Percentiles rank a stretch among this genome's conserved stretches.
Evolutionary conservation across 2,113 vertebrate genomes (phyloP).

Genomic region (Neogobius melanostomus): DNA sequence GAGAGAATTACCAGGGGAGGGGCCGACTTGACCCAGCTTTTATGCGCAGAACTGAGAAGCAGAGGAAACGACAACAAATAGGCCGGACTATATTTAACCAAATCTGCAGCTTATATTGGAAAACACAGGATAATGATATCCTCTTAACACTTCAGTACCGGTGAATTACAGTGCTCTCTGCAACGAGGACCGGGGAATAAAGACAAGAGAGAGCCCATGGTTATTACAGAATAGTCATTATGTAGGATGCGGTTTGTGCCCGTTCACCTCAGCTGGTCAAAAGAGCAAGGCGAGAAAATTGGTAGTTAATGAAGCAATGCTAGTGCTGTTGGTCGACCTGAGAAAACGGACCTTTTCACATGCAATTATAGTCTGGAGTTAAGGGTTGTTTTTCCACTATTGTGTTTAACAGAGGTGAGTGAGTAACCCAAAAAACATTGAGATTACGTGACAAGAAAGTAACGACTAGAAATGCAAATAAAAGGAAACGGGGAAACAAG

Average conservation of each 20-base stretch:
- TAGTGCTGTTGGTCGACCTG: constrained; percentile 33
- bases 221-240: constrained; percentile 70
- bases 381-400: constrained; percentile 30
- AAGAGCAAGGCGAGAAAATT: constrained; percentile 65
- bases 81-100: constrained; percentile 78
- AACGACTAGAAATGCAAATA: not conserved
- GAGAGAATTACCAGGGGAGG: constrained; percentile 75
- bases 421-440: constrained; percentile 19
- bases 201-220: constrained; percentile 65
- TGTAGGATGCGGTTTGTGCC: constrained; percentile 62
- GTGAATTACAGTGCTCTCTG: constrained; percentile 71
- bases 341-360: constrained; percentile 45
- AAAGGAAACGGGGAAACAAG: too few species aligned
- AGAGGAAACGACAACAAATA: constrained; percentile 64
- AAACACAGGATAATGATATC: constrained; percentile 82
- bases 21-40: constrained; percentile 79
- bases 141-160: constrained; percentile 75
- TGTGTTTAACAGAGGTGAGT: constrained; percentile 28
- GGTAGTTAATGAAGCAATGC: constrained; percentile 64
- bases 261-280: constrained; percentile 66
- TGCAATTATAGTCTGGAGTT: constrained; percentile 54
- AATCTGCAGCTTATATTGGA: constrained; percentile 79
- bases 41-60: constrained; percentile 72
- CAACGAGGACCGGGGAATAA: constrained; percentile 64
- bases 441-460: not conserved